Base-by-base conservation (phyloP, 2,888 invertebrate species). In the Ophion costatus region DNA sequence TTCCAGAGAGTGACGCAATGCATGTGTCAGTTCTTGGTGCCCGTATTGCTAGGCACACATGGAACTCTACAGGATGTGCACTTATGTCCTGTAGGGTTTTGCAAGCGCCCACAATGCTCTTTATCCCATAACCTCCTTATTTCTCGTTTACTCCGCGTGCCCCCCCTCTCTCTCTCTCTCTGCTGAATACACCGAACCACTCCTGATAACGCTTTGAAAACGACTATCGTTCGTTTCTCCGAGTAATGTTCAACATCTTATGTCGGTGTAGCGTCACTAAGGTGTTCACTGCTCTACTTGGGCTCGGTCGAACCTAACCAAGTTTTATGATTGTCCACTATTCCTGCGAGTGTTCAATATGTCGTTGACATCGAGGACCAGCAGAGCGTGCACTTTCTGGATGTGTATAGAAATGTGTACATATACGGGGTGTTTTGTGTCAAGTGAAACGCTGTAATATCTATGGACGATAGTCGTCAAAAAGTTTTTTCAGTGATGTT, bases 71-170 rank as follows among this genome's bases (percentile, higher is more conserved):
- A 67, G 71, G 78, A 82, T 66, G 67, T 61, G 76, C 67, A 80
- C 79, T 85, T 82, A 80, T 76, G 80, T 82, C 66, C 79, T 76
- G 66, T 38, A 64, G 67, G 78, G 82, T 63, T 82, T 82, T 85
- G 73, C 84, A 85, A 80, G 79, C 79, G 76, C 63, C 64, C 79
- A 85, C 82, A 85, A 82, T 85, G 67, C 70, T 61, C 75, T 79
- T 74, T 71, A 85, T 79, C 61, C 76, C 51, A 51, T 79, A 71
- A 61, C 69, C 71, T 42, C 29, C 71, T 63, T 42, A 79, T 29
- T 77, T 33, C 81, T 73, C 75, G 63, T 70, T 81, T 66, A 10
- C 69, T 67, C 14, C 45, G 51, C 42, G 38, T 20, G 61, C 22
- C 38, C 33, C 24, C 38, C 51, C 61, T 66, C 57, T 69, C 38